Conservation (phyloP, 2,113 vertebrate genomes). For the Dromas ardeola region DNA sequence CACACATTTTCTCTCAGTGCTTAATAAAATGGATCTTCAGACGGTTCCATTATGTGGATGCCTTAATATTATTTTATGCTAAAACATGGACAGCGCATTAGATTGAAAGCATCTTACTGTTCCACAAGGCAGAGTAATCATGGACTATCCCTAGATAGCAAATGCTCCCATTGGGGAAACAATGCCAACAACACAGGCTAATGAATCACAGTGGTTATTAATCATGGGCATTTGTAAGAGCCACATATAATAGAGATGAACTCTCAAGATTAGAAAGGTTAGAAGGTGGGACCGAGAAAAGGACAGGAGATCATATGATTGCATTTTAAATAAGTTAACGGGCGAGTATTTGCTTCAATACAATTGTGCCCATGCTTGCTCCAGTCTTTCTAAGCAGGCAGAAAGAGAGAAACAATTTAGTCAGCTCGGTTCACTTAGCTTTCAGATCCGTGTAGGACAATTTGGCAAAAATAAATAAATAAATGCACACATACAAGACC, state of each 20-base stretch:
- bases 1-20: conserved; percentile 24
- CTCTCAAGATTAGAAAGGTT: background rate
- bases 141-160: conserved; percentile 21
- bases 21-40: conserved; percentile 68
- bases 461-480: conserved; percentile 39
- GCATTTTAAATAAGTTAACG: background rate
- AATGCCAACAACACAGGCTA: conserved; percentile 33
- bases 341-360: background rate
- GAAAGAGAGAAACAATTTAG: background rate
- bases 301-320: background rate
- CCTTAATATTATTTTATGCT: conserved; percentile 71
- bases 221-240: conserved; percentile 19
- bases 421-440: background rate
- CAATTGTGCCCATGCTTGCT: background rate
- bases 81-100: conserved; percentile 40
- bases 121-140: conserved; percentile 53
- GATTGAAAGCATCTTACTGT: conserved; percentile 61
- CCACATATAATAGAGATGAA: background rate
- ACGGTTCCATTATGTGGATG: conserved; percentile 45
- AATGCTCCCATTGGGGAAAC: conserved; percentile 59
- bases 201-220: conserved; percentile 58
- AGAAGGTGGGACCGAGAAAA: background rate
- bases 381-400: background rate
- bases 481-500: background rate
- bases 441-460: background rate